phyloP scores from a whole-genome alignment of 2,888 invertebrate species.

The Euspilapteryx auroguttella region DNA sequence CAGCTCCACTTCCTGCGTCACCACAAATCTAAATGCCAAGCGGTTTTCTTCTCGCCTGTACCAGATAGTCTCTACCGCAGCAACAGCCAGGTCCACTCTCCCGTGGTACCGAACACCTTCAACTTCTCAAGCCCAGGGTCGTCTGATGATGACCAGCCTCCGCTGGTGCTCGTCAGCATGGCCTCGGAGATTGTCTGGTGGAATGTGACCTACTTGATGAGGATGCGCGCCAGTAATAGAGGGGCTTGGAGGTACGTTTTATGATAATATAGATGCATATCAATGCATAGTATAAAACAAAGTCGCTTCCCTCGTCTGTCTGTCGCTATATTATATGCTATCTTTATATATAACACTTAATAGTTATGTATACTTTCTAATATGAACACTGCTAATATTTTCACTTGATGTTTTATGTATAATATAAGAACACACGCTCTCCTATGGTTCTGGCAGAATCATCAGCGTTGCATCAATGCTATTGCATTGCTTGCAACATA shows the following conservation, averaged over 20 bases:
- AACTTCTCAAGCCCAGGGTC: conserved; percentile 1
- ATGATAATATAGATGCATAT: too few species aligned
- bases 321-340: too few species aligned
- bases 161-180: conserved; percentile 55
- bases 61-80: conserved; percentile 29
- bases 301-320: too few species aligned
- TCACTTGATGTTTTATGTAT: too few species aligned
- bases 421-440: too few species aligned
- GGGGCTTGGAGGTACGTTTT: conserved; percentile 20
- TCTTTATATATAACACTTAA: too few species aligned
- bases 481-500: too few species aligned
- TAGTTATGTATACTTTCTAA: too few species aligned
- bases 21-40: conserved; percentile 55
- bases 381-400: too few species aligned
- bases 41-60: conserved; percentile 52
- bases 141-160: conserved; percentile 24
- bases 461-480: too few species aligned
- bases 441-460: too few species aligned
- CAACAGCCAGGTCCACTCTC: conserved; percentile 6
- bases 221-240: conserved; percentile 15
- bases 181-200: conserved; percentile 64
- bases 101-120: conserved; percentile 2
- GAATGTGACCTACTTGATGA: conserved; percentile 42
- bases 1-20: conserved; percentile 39
- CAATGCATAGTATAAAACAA: too few species aligned